phyloP scores from a whole-genome alignment of 2,113 vertebrate genomes.

The Euleptes europaea region DNA sequence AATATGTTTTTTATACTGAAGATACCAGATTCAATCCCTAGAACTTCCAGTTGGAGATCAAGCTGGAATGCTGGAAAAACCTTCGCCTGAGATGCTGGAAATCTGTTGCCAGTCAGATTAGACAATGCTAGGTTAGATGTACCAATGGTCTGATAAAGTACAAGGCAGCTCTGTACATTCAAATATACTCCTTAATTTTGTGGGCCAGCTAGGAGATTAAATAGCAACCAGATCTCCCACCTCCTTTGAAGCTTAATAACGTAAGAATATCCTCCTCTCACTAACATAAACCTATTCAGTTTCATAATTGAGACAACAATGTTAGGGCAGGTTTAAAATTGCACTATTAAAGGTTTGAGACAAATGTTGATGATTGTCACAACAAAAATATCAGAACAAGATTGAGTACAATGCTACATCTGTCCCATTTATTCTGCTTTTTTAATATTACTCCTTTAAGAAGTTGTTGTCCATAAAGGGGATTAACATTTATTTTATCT shows the following conservation, averaged over 20 bases:
- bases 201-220: slow-evolving; percentile 39
- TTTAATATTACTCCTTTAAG: slow-evolving; percentile 56
- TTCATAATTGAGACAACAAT: slow-evolving; percentile 50
- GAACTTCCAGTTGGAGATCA: background rate
- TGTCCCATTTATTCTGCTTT: slow-evolving; percentile 51
- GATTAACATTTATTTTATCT: slow-evolving; percentile 55
- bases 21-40: background rate
- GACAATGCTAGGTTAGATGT: background rate
- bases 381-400: slow-evolving; percentile 25
- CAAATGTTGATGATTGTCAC: slow-evolving; percentile 39
- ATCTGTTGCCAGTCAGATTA: background rate
- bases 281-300: slow-evolving; percentile 3
- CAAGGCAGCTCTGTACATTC: background rate
- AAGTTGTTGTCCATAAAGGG: slow-evolving; percentile 58
- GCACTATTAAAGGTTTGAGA: slow-evolving; percentile 32
- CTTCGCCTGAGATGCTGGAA: background rate
- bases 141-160: background rate
- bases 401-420: slow-evolving; percentile 42
- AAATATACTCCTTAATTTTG: slow-evolving; percentile 8
- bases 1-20: background rate
- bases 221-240: slow-evolving; percentile 24
- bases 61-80: background rate
- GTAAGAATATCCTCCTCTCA: slow-evolving; percentile 28
- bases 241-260: slow-evolving; percentile 24
- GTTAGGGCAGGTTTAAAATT: slow-evolving; percentile 6